These are phyloP conservation scores for Orchesellides sinensis DNA, from an alignment of 2,888 invertebrate genomes.

Conservation along the genomic window DNA sequence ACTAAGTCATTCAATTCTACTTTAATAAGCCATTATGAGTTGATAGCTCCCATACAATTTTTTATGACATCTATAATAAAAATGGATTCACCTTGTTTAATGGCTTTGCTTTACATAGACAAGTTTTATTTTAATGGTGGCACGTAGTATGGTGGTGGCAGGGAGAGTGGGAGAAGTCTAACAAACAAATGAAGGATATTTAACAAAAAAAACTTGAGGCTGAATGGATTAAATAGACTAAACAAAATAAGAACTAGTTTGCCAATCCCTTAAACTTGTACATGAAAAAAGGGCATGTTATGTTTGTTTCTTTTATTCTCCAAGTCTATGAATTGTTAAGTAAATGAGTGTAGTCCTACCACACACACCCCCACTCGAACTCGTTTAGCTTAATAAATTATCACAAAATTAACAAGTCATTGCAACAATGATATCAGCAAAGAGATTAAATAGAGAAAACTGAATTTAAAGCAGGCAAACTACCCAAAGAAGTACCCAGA, in stretches of 20 bases:
- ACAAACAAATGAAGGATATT: no score
- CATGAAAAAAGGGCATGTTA: background rate
- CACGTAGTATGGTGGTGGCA: background rate
- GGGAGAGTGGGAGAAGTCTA: background rate
- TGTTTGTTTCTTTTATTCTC: background rate
- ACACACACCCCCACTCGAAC: slow-evolving; percentile 37
- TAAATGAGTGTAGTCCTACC: background rate
- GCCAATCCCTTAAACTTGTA: background rate
- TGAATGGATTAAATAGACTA: background rate
- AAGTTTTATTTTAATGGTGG: slow-evolving; percentile 6
- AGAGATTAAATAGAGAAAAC: no score
- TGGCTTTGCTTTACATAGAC: background rate
- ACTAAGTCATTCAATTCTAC: no score
- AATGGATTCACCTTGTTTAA: slow-evolving; percentile 13
- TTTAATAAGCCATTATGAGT: no score
- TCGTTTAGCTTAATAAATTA: slow-evolving; percentile 34
- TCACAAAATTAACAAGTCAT: slow-evolving; percentile 24
- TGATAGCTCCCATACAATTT: slow-evolving; percentile 11
- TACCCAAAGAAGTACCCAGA: no score
- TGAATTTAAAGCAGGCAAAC: no score
- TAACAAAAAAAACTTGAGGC: no score
- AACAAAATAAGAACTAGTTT: slow-evolving; percentile 1
- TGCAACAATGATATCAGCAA: slow-evolving; percentile 42
- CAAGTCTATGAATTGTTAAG: no score
- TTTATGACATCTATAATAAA: background rate